Conservation (phyloP, 2,113 vertebrate species). For the Neoarius graeffei region DNA sequence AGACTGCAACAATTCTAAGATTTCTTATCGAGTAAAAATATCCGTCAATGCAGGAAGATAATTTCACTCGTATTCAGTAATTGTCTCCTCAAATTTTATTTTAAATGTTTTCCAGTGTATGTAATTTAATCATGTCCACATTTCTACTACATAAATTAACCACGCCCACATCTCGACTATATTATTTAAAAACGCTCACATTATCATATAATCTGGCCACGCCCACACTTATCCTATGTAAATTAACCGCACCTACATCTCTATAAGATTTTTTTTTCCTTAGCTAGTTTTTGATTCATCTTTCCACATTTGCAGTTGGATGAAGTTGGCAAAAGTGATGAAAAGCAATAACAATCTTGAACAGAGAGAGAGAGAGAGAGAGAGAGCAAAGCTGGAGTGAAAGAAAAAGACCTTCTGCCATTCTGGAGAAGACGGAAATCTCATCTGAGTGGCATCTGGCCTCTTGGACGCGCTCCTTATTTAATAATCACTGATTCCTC, state of each 20-base stretch:
- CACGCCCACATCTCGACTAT: too few relatives aligned
- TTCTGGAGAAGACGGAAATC: background rate
- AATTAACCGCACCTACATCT: background rate
- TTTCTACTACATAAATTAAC: too few relatives aligned
- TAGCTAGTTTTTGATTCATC: background rate
- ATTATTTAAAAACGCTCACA: too few relatives aligned
- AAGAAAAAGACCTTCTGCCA: slow-evolving; percentile 19
- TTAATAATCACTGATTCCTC: slow-evolving; percentile 26
- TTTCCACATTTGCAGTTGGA: too few relatives aligned
- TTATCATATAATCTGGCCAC: background rate
- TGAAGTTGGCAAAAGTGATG: too few relatives aligned
- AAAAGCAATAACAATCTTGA: background rate
- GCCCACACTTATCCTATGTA: background rate
- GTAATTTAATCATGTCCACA: background rate
- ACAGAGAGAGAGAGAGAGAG: background rate
- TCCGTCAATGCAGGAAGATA: too few relatives aligned
- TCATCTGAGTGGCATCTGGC: slow-evolving; percentile 29
- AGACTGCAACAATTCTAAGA: too few relatives aligned
- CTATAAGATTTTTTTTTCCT: background rate
- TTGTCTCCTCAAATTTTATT: too few relatives aligned
- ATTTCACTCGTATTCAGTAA: too few relatives aligned
- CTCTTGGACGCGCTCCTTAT: slow-evolving; percentile 38
- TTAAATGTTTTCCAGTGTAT: too few relatives aligned
- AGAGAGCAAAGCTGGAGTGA: background rate
- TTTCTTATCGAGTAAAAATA: too few relatives aligned